Evolutionary conservation across 2,797 vertebrate genomes (phyloP).

Genomic region (Macropodus opercularis): DNA sequence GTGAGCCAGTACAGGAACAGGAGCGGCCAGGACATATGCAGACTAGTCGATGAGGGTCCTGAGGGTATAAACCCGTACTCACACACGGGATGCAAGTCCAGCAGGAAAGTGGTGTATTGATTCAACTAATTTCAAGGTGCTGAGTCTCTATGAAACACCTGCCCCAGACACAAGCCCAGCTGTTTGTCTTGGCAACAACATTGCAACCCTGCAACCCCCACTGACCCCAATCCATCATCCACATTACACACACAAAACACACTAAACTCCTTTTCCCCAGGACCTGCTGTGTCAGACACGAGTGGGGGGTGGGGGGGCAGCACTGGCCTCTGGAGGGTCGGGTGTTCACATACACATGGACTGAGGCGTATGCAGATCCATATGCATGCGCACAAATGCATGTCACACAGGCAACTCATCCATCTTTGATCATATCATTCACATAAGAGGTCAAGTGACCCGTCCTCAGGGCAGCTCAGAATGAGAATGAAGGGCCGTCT

Average conservation of each 20-base stretch:
- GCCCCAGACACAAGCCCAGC: slow-evolving; percentile 76
- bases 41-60: too few relatives aligned
- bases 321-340: slow-evolving; percentile 31
- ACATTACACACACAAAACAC: slow-evolving; percentile 31
- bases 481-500: slow-evolving; percentile 54
- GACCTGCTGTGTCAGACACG: slow-evolving; percentile 30
- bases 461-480: slow-evolving; percentile 49
- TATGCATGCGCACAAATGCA: neutral
- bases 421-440: slow-evolving; percentile 54
- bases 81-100: slow-evolving; percentile 32
- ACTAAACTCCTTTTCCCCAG: slow-evolving; percentile 13
- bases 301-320: slow-evolving; percentile 15
- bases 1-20: too few relatives aligned
- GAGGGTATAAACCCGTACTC: slow-evolving; percentile 18
- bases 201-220: slow-evolving; percentile 71
- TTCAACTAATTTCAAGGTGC: slow-evolving; percentile 78
- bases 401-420: slow-evolving; percentile 25
- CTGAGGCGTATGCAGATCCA: slow-evolving; percentile 14
- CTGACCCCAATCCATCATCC: slow-evolving; percentile 81
- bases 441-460: slow-evolving; percentile 53
- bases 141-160: slow-evolving; percentile 76
- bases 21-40: too few relatives aligned
- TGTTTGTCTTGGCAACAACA: slow-evolving; percentile 81
- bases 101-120: slow-evolving; percentile 67
- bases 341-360: slow-evolving; percentile 19